These are phyloP conservation scores for Branchipolynoe longqiensis DNA, from an alignment of 2,888 invertebrate species.

Conservation along the genomic window DNA sequence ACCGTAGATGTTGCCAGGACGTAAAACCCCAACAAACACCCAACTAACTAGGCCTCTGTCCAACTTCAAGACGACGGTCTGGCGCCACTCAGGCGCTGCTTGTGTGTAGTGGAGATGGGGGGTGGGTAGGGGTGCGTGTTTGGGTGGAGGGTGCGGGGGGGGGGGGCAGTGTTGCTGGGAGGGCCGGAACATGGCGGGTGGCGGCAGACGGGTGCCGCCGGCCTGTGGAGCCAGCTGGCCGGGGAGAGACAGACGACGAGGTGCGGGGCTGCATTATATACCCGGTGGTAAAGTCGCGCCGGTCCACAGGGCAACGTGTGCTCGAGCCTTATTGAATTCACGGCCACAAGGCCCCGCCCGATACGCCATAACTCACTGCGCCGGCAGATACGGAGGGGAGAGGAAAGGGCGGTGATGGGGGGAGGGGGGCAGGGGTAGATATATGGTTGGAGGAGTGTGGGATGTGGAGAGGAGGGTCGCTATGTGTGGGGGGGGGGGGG, in stretches of 20 bases:
- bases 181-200: neutral
- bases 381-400: too few species aligned
- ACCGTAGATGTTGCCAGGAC: too few species aligned
- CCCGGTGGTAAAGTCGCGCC: neutral
- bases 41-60: too few species aligned
- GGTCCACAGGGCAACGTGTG: slow-evolving; percentile 1
- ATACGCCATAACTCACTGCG: slow-evolving; percentile 10
- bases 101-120: too few species aligned
- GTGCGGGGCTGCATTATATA: slow-evolving; percentile 18
- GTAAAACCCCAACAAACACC: too few species aligned
- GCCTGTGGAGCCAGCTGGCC: neutral
- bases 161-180: neutral
- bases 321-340: slow-evolving; percentile 18
- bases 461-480: neutral
- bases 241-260: neutral
- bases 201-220: neutral
- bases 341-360: neutral
- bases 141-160: neutral
- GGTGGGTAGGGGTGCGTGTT: too few species aligned
- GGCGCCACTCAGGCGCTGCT: too few species aligned
- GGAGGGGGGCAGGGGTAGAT: neutral
- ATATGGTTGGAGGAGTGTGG: neutral
- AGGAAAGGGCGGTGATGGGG: neutral
- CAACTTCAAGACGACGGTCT: too few species aligned
- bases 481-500: neutral